These are phyloP conservation scores for Xanthia togata DNA, from an alignment of 2,888 invertebrate species.

Conservation along the genomic window DNA sequence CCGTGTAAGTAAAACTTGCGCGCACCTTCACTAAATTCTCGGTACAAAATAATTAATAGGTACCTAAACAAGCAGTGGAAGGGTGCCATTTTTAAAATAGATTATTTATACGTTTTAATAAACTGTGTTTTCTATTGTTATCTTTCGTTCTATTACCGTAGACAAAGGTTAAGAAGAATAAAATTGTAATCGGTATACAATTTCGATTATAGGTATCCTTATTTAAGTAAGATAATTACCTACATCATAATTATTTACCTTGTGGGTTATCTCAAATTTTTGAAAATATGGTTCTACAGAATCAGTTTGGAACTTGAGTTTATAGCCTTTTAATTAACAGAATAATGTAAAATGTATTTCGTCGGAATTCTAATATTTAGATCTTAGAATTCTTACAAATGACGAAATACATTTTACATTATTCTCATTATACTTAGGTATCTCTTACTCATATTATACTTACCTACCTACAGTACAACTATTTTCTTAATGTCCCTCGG, in stretches of 20 bases:
- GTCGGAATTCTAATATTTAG: constrained; percentile 16
- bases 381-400: constrained; percentile 12
- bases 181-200: neutral
- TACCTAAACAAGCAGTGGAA: neutral
- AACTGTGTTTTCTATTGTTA: neutral
- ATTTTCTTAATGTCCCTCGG: too few species aligned
- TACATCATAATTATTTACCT: too few species aligned
- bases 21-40: neutral
- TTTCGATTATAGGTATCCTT: neutral
- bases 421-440: constrained; percentile 14
- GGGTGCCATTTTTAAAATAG: constrained; percentile 1
- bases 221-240: neutral
- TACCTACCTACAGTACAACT: too few species aligned
- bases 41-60: too few species aligned
- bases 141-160: neutral
- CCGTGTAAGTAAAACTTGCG: neutral
- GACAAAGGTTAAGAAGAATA: neutral
- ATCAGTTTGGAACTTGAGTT: neutral
- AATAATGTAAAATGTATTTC: neutral
- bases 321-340: neutral
- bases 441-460: neutral
- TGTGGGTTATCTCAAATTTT: neutral
- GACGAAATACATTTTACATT: neutral
- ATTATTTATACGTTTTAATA: neutral
- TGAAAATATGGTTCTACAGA: neutral